These are phyloP conservation scores for Hofmannophila pseudospretella DNA, from an alignment of 2,888 invertebrate species.

Conservation along the genomic window DNA sequence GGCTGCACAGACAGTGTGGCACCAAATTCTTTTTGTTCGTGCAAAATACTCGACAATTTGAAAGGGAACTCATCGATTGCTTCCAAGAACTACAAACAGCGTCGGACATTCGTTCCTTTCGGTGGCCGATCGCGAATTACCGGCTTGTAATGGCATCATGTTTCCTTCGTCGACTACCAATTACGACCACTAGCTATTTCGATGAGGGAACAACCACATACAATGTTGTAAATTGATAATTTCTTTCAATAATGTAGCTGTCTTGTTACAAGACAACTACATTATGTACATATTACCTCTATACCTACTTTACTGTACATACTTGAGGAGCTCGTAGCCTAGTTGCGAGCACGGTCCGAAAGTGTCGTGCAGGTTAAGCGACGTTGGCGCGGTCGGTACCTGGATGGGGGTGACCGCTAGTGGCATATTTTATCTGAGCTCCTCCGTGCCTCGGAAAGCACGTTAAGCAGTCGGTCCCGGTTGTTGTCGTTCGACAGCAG, in stretches of 20 bases:
- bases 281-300: too few species aligned
- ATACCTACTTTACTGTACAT: not conserved
- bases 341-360: too few species aligned
- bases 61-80: constrained; percentile 45
- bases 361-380: too few species aligned
- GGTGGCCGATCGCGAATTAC: not conserved
- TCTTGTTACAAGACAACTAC: too few species aligned
- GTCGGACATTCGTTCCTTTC: constrained; percentile 22
- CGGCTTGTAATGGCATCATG: constrained; percentile 2
- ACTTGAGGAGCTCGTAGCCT: too few species aligned
- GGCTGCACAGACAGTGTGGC: constrained; percentile 69
- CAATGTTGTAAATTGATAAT: constrained; percentile 12
- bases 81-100: constrained; percentile 59
- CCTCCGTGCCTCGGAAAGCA: too few species aligned
- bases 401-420: too few species aligned
- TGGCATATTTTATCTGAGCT: too few species aligned
- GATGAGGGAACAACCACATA: constrained; percentile 1
- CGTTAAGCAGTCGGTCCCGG: too few species aligned
- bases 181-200: constrained; percentile 2
- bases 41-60: constrained; percentile 47
- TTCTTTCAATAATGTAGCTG: too few species aligned
- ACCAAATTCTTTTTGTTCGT: constrained; percentile 64
- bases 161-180: constrained; percentile 9
- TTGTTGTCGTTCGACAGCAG: too few species aligned
- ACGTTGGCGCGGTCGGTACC: too few species aligned